A percentile compares a stretch with the other conserved stretches of the same genome.
Evolutionary conservation across 2,113 vertebrate genomes (phyloP).

Genomic region (Garra rufa): DNA sequence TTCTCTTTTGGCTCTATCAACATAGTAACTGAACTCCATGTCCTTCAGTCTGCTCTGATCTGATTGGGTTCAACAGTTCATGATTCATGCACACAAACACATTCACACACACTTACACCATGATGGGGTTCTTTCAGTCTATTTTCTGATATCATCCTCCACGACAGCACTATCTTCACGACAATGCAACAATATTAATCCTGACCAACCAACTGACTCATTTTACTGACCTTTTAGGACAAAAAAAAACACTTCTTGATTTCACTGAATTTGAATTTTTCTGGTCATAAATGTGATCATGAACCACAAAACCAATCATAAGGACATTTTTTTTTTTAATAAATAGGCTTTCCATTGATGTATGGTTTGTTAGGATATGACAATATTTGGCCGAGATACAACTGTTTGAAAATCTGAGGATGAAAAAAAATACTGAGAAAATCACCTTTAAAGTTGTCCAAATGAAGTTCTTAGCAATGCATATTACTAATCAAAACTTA

Average conservation of each 20-base stretch:
- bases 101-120: conserved; percentile 47
- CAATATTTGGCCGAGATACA: too few species aligned
- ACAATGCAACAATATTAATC: conserved; percentile 56
- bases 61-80: conserved; percentile 75
- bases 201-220: conserved; percentile 45
- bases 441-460: too few species aligned
- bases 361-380: too few species aligned
- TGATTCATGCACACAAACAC: conserved; percentile 44
- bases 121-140: conserved; percentile 65
- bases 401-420: too few species aligned
- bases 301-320: too few species aligned
- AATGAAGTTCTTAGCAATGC: too few species aligned
- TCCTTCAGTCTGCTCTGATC: conserved; percentile 43
- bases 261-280: too few species aligned
- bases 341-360: too few species aligned
- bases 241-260: not conserved
- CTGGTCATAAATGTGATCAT: too few species aligned
- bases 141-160: conserved; percentile 63
- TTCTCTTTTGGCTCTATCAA: conserved; percentile 51
- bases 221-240: conserved; percentile 21
- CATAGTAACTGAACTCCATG: conserved; percentile 62
- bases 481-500: too few species aligned
- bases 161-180: conserved; percentile 47
- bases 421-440: too few species aligned
- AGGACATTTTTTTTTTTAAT: too few species aligned